Base-by-base conservation (phyloP, 2,888 invertebrate species). In the Smittia aterrima region DNA sequence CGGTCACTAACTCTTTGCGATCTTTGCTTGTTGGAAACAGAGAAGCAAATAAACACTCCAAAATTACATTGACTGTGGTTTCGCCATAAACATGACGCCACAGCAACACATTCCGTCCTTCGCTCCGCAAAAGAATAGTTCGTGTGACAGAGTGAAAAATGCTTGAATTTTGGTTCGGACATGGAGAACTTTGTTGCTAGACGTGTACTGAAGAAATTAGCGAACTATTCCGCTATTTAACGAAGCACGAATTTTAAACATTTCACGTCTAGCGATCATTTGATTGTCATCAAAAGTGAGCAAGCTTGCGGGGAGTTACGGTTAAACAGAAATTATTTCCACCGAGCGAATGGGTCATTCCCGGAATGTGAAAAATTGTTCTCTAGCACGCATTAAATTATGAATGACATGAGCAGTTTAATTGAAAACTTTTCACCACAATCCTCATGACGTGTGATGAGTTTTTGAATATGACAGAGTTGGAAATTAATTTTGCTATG, bases 31-130 rank as follows among this genome's bases (percentile, higher is more conserved):
- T 32, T 13, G 32, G 38, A 9, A 25, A 25, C 20, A 9, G 25
- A 24, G 25, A 24, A 6, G 27, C 64, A 64, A 64, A 64, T 64
- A 64, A 64, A 64, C 27, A 64, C 20, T 25, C 64, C 2, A 64
- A 64, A 64, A 20, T 64, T 27, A 64, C 27, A 64, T 64, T 64
- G 27, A 64, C 64, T 27, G 27, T 64, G 64, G 27, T 27, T 27
- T 64, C 27, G 22, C 64, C 16, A 64, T 64, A 64, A 64, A 64
- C 64, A 27, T 22, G 7, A 58, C 58, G 9, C 58, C 58, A n/a
- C n/a, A n/a, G 16, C 47, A 47, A 16, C n/a, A 47, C 47, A 47
- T 47, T 47, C 47, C 47, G 47, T 6, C 32, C 32, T 32, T 32
- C 32, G 9, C 32, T 32, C 32, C 32, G 32, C 32, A 32, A 32